Conservation (phyloP, 2,113 vertebrate genomes). For the Pygathrix nemaeus region DNA sequence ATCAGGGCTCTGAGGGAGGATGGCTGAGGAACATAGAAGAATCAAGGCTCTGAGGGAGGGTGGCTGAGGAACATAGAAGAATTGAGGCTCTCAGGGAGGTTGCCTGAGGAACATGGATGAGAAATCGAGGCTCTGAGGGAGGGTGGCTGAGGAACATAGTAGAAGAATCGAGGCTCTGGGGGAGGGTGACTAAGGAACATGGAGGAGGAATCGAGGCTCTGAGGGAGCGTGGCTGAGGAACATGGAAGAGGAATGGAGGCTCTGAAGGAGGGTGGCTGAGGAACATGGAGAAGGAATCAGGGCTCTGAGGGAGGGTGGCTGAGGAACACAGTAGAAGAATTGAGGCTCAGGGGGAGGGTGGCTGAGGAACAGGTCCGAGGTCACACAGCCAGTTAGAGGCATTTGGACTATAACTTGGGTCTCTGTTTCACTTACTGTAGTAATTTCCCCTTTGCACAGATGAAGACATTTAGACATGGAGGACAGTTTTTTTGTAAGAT, state of each 20-base stretch:
- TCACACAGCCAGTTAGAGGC: neutral
- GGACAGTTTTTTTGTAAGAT: neutral
- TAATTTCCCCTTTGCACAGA: neutral
- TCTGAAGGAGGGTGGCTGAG: too few relatives aligned
- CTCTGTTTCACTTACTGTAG: neutral
- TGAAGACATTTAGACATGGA: neutral
- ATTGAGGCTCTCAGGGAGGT: too few relatives aligned
- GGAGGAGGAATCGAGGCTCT: neutral
- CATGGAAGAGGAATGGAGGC: too few relatives aligned
- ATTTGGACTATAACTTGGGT: neutral
- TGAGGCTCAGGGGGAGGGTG: neutral
- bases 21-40: neutral
- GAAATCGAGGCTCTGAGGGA: neutral
- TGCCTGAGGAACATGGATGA: neutral
- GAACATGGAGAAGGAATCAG: too few relatives aligned
- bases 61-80: too few relatives aligned
- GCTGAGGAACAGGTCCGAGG: neutral
- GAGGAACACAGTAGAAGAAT: too few relatives aligned
- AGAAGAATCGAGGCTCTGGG: too few relatives aligned
- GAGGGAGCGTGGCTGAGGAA: neutral
- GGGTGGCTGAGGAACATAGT: too few relatives aligned
- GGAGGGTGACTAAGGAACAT: neutral
- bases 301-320: too few relatives aligned
- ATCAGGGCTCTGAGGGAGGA: neutral
- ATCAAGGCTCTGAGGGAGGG: fast-evolving